Evolutionary conservation across 2,797 vertebrate genomes (phyloP).

Genomic region (Tarsius wallacei): DNA sequence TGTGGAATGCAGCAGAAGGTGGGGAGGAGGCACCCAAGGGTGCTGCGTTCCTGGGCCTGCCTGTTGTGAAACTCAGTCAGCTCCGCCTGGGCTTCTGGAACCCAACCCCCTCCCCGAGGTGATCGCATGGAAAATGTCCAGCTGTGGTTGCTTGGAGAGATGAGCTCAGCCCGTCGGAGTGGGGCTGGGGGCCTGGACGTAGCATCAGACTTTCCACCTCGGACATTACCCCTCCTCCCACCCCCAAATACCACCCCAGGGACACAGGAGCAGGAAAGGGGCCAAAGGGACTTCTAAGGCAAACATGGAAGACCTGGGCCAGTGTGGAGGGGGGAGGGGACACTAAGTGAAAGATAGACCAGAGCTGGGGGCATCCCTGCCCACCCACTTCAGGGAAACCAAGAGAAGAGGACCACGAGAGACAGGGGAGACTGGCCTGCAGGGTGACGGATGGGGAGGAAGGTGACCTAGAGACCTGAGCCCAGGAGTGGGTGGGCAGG

Average conservation of each 20-base stretch:
- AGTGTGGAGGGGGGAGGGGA: not conserved
- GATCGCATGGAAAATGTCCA: constrained; percentile 83
- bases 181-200: constrained; percentile 77
- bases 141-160: constrained; percentile 81
- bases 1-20: not conserved
- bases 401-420: not conserved
- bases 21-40: not conserved
- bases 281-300: constrained; percentile 73
- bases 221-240: constrained; percentile 58
- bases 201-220: constrained; percentile 84
- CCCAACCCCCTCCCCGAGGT: constrained; percentile 71
- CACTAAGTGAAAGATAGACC: not conserved
- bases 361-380: not conserved
- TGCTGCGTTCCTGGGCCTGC: not conserved
- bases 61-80: not conserved
- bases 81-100: constrained; percentile 64
- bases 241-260: constrained; percentile 71
- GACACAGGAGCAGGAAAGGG: constrained; percentile 70
- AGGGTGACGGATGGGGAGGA: not conserved
- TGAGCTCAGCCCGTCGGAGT: constrained; percentile 80
- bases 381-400: not conserved
- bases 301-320: constrained; percentile 9
- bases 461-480: not conserved
- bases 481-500: not conserved
- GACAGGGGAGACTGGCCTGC: not conserved